A percentile compares a stretch with the other conserved stretches of the same genome.
Conservation (phyloP, 2,888 invertebrate species). For the Agelastica alni region DNA sequence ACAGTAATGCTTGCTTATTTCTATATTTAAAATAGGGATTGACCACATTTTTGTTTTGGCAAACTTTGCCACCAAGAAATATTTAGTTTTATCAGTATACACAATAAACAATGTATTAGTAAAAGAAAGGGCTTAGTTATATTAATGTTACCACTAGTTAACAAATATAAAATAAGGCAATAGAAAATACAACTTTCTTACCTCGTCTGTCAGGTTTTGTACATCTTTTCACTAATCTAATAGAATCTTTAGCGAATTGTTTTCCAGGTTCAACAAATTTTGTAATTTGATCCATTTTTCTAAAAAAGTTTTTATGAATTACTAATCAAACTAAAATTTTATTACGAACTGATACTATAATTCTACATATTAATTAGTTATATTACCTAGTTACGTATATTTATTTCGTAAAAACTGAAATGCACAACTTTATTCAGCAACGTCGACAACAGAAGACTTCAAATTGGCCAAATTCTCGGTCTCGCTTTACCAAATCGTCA, state of each 20-base stretch:
- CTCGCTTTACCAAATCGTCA: constrained; percentile 1
- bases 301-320: constrained; percentile 12
- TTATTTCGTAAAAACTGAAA: neutral
- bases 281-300: constrained; percentile 92
- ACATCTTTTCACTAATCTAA: constrained; percentile 97
- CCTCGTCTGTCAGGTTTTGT: constrained; percentile 99
- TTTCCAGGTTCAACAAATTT: constrained; percentile 94
- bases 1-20: too few species aligned
- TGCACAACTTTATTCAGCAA: neutral
- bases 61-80: too few species aligned
- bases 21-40: too few species aligned
- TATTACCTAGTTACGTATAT: constrained; percentile 7
- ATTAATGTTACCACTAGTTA: too few species aligned
- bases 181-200: constrained; percentile 58
- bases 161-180: too few species aligned
- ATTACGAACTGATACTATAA: neutral
- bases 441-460: constrained; percentile 11
- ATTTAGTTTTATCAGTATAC: too few species aligned
- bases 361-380: neutral
- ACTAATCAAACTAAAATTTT: neutral
- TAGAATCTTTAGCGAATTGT: constrained; percentile 97
- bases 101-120: too few species aligned
- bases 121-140: too few species aligned
- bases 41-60: too few species aligned
- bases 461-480: neutral